Evolutionary conservation across 1,140 invertebrate genomes (phyloP), one percentile per base, ranked within the genome.

Genomic region (Gerris buenoi): DNA sequence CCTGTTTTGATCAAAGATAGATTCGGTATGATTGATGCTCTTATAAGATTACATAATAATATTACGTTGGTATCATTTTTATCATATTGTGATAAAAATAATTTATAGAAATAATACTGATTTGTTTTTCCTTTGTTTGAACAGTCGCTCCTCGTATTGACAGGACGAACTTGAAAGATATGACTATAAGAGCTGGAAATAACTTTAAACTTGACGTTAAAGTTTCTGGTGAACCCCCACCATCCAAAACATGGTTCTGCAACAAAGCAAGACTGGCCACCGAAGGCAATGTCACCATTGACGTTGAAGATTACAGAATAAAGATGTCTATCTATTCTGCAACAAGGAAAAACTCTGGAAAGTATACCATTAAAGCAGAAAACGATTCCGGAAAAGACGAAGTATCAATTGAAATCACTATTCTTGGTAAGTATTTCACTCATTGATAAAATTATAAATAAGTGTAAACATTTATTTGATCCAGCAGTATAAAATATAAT

Each of bases 341-440:
- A 0, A 84, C 88, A 25, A 81, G 93, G 73, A 83, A 84, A 63
- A 89, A 97, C 77, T 88, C 88, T 65, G 95, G 95, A 46, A 86
- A 85, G 57, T 89, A 93, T 71, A 85, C 86, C 18, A 81, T 97
- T 27, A 95, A 92, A 73, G 91, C 93, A 22, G 91, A 93, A 77
- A 97, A 97, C 76, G 86, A 85, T 72, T 92, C 89, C 60, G 95
- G 95, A 18, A 87, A 86, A 74, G 94, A 97, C 74, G 91, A 95
- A 76, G 92, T 90, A 0, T 86, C 88, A n/a, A 86, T 97, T 65
- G 86, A 92, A 72, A 83, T 97, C 1, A 87, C 85, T 62, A 89
- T 97, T 0, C 77, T 97, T 27, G 83, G 82, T 81, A 75, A 74
- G 75, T 63, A n/a, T n/a, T n/a, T n/a, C n/a, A n/a, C n/a, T n/a